Conservation (phyloP, 2,113 vertebrate genomes). For the Bujurquina vittata region DNA sequence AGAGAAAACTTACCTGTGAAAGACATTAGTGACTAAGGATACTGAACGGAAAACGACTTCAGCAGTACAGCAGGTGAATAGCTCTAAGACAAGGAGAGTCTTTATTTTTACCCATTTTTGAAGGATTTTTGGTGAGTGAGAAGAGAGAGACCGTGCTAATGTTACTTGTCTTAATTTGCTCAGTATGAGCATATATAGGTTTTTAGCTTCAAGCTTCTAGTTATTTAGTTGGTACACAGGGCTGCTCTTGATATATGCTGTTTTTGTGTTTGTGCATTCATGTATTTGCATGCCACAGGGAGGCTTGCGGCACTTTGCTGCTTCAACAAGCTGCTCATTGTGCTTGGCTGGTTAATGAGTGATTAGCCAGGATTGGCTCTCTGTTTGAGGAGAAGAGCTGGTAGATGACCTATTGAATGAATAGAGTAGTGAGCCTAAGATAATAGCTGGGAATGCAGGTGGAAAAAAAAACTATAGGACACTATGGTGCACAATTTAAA, state of each 20-base stretch:
- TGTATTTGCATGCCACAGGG: conserved; percentile 31
- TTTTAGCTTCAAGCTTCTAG: neutral
- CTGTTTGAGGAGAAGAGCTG: conserved; percentile 24
- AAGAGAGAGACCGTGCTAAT: neutral
- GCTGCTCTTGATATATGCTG: neutral
- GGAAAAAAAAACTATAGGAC: neutral
- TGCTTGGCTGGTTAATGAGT: conserved; percentile 56
- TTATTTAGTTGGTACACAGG: neutral
- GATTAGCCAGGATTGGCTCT: conserved; percentile 47
- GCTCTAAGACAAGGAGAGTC: neutral
- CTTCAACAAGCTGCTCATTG: conserved; percentile 58
- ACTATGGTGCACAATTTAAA: neutral
- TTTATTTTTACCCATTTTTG: neutral
- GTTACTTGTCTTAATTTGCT: neutral
- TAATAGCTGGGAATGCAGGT: neutral
- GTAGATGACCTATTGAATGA: conserved; percentile 32
- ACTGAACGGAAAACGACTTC: conserved; percentile 16
- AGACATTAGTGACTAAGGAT: conserved; percentile 48
- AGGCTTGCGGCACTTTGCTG: neutral
- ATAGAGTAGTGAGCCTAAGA: conserved; percentile 8
- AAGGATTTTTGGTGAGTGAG: conserved; percentile 6
- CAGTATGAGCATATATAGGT: neutral
- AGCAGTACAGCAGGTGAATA: neutral
- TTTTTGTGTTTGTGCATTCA: conserved; percentile 8
- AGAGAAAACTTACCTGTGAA: conserved; percentile 47